These are phyloP conservation scores for Smithornis capensis DNA, from an alignment of 2,113 vertebrate species.

Conservation along the genomic window DNA sequence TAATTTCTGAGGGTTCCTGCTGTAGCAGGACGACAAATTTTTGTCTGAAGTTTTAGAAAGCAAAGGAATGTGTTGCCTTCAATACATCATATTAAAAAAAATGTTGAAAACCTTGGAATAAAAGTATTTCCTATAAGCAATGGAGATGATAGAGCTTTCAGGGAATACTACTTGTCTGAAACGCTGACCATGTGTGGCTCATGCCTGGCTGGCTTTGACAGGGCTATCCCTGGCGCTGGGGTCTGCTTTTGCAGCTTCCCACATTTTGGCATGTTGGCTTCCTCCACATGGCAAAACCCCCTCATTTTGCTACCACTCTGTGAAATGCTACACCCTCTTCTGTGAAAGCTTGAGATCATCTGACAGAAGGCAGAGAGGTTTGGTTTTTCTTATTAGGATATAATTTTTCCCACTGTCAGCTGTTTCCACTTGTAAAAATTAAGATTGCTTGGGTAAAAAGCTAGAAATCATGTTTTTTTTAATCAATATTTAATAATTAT, in stretches of 20 bases:
- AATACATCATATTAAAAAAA: background rate
- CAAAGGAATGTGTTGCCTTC: background rate
- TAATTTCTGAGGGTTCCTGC: background rate
- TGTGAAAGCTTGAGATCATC: background rate
- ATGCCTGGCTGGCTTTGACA: accelerated
- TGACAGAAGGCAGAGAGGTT: background rate
- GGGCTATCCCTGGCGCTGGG: background rate
- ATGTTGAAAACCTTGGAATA: background rate
- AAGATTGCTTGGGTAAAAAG: background rate
- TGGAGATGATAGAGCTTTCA: background rate
- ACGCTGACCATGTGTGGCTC: accelerated
- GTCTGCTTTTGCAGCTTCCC: background rate
- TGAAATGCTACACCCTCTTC: background rate
- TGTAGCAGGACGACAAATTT: background rate
- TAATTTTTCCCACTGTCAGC: background rate
- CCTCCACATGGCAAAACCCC: background rate
- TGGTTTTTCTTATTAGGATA: background rate
- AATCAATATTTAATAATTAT: too few species aligned
- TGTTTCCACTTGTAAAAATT: background rate
- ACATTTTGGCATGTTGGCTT: background rate
- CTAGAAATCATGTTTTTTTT: background rate
- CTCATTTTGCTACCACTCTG: background rate
- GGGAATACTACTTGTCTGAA: background rate
- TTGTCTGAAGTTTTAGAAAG: background rate
- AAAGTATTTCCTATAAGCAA: background rate